Percentiles rank a stretch among this genome's conserved stretches.
These are phyloP conservation scores for Holcopasites calliopsidis DNA, from an alignment of 1,140 invertebrate genomes.

Conservation along the genomic window DNA sequence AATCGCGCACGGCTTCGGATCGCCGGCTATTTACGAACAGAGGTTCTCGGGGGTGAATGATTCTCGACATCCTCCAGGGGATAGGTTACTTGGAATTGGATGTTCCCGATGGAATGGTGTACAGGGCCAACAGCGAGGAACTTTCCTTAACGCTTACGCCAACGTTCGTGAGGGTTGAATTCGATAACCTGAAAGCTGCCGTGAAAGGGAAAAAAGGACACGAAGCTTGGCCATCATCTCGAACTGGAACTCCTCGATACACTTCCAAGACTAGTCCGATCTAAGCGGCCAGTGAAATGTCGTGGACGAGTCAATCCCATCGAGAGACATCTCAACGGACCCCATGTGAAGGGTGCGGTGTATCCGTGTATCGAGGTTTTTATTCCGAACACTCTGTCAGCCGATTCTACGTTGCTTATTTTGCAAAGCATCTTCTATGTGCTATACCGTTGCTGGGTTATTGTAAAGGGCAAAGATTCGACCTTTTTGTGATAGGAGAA, in stretches of 20 bases:
- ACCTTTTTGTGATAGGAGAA: too few species aligned
- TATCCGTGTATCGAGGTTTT: background rate
- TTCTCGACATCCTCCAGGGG: slow-evolving; percentile 35
- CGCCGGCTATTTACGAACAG: slow-evolving; percentile 35
- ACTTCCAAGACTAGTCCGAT: background rate
- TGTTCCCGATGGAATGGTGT: slow-evolving; percentile 8
- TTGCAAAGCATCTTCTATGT: too few species aligned
- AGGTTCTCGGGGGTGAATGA: slow-evolving; percentile 38
- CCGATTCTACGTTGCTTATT: background rate
- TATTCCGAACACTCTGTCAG: too few species aligned
- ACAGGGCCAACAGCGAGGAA: background rate
- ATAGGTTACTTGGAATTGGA: slow-evolving; percentile 46
- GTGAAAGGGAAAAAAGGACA: slow-evolving; percentile 7
- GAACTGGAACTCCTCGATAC: background rate
- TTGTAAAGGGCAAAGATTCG: too few species aligned
- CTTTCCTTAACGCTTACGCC: slow-evolving; percentile 1
- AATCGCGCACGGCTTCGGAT: slow-evolving; percentile 38
- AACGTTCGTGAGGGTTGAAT: slow-evolving; percentile 9
- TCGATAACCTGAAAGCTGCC: slow-evolving; percentile 9
- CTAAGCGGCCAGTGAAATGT: background rate
- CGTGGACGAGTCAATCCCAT: background rate
- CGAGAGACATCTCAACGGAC: background rate
- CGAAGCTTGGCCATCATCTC: background rate
- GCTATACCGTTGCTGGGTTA: too few species aligned
- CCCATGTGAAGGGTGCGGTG: too few species aligned